Conservation (phyloP, 1,140 invertebrate genomes). For the Meloidogyne exigua region DNA sequence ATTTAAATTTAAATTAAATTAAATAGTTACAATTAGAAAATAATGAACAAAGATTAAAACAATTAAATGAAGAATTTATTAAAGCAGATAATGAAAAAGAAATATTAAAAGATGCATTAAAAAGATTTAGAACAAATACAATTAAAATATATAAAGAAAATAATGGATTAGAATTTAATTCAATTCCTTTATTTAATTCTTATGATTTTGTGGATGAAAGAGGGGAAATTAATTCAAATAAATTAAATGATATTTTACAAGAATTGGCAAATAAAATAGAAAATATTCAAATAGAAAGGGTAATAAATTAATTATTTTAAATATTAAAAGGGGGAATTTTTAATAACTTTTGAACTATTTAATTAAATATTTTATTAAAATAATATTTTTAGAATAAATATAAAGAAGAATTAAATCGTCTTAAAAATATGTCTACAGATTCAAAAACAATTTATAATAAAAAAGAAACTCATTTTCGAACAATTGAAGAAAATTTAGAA, state of each 20-base stretch:
- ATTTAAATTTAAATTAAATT: not conserved
- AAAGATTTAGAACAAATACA: constrained; percentile 53
- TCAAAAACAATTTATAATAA: constrained; percentile 59
- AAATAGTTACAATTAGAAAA: constrained; percentile 59
- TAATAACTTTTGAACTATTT: no score
- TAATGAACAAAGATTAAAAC: constrained; percentile 55
- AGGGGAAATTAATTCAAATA: constrained; percentile 34
- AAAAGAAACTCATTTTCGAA: constrained; percentile 57
- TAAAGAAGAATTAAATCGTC: constrained; percentile 59
- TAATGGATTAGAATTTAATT: not conserved
- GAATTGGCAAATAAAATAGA: constrained; percentile 53
- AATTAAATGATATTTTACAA: constrained; percentile 55
- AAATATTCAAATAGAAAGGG: constrained; percentile 55
- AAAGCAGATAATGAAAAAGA: constrained; percentile 58
- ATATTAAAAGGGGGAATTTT: no score
- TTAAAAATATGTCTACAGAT: constrained; percentile 58
- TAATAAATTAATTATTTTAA: constrained; percentile 12
- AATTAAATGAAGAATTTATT: constrained; percentile 62
- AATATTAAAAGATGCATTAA: constrained; percentile 50
- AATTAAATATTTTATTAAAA: no score
- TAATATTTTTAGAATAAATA: constrained; percentile 53
- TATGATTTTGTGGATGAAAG: constrained; percentile 14
- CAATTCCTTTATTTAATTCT: no score
- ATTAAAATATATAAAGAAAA: constrained; percentile 4
- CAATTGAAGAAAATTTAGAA: constrained; percentile 58